Evolutionary conservation across 2,888 invertebrate species (phyloP).

Genomic region (Laspeyria flexula): DNA sequence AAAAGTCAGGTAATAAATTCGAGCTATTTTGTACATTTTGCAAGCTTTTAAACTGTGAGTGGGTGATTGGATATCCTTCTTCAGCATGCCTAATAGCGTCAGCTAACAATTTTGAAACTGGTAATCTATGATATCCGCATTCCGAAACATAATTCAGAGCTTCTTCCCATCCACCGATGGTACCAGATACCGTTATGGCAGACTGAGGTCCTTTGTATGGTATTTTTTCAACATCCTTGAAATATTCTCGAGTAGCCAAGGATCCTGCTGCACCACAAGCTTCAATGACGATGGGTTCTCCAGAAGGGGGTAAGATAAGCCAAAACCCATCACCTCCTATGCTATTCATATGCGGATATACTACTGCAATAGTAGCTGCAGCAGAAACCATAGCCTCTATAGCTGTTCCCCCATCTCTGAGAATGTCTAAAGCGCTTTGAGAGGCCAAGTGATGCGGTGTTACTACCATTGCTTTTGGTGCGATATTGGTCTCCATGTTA

Average conservation of each 20-base stretch:
- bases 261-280: conserved; percentile 75
- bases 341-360: conserved; percentile 77
- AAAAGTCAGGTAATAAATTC: conserved; percentile 49
- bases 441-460: conserved; percentile 78
- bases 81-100: conserved; percentile 77
- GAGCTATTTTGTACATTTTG: conserved; percentile 14
- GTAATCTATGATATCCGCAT: conserved; percentile 66
- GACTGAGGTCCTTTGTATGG: conserved; percentile 69
- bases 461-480: conserved; percentile 73
- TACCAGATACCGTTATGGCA: conserved; percentile 74
- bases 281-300: conserved; percentile 72
- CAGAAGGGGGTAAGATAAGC: conserved; percentile 74
- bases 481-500: conserved; percentile 60
- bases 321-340: conserved; percentile 79
- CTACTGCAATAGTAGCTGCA: conserved; percentile 75
- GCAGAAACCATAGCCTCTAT: conserved; percentile 78
- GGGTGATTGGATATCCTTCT: conserved; percentile 67
- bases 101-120: conserved; percentile 59
- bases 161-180: conserved; percentile 77
- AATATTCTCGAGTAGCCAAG: conserved; percentile 65
- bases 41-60: conserved; percentile 46
- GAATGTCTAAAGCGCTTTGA: conserved; percentile 69
- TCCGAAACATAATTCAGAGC: conserved; percentile 72
- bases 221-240: conserved; percentile 54
- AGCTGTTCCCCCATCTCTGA: conserved; percentile 75